phyloP scores from a whole-genome alignment of 2,113 vertebrate species.

The Petaurus breviceps region DNA sequence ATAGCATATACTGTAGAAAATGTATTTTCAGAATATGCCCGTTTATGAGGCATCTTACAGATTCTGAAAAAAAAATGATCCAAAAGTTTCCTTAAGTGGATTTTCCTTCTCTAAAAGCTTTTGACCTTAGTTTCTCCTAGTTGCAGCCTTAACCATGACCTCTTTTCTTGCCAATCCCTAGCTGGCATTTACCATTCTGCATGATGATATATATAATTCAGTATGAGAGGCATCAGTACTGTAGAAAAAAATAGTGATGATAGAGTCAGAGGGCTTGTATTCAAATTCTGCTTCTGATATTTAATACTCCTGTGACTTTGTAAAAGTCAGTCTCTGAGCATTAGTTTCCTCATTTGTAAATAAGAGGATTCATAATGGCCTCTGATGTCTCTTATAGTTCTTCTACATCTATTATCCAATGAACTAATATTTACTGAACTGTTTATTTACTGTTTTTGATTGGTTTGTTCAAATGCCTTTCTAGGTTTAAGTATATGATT shows the following conservation, averaged over 20 bases:
- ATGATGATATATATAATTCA: neutral
- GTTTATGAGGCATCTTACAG: conserved; percentile 39
- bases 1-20: conserved; percentile 36
- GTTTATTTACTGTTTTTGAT: neutral
- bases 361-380: neutral
- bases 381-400: neutral
- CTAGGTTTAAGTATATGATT: neutral
- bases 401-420: neutral
- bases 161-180: neutral
- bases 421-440: neutral
- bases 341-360: neutral
- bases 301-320: neutral
- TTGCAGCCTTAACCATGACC: neutral
- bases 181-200: too few relatives aligned
- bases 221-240: neutral
- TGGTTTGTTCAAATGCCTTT: neutral
- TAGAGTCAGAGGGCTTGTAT: neutral
- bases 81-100: conserved; percentile 3
- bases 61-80: conserved; percentile 28
- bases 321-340: neutral
- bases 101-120: conserved; percentile 13
- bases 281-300: neutral
- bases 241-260: neutral
- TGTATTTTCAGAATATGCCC: conserved; percentile 51
- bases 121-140: neutral